Evolutionary conservation across 2,888 invertebrate species (phyloP), one percentile per base, ranked within the genome.

Genomic region (Nymphalis urticae): DNA sequence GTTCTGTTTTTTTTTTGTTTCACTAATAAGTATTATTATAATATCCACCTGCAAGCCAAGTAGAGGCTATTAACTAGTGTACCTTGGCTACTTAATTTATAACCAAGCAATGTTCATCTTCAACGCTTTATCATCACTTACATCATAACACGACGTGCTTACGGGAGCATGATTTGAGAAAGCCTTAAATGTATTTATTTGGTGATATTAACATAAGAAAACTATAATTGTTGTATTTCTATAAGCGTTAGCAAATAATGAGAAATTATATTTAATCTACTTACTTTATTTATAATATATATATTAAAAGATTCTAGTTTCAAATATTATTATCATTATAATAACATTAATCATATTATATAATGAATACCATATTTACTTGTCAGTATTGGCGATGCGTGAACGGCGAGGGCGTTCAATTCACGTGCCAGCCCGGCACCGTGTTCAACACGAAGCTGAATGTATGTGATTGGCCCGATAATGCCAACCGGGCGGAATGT

Each of bases 301-400:
- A 42, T 42, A 0, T 2, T 42, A 42, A 13, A 13, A 13, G 42
- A 42, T 42, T 42, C 10, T 42, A 42, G 42, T 42, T 42, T 42
- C 42, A 42, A 13, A 42, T 42, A 13, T 42, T 42, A 42, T 42
- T 42, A 42, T 2, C 2, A 42, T 42, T 42, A 42, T 42, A 42
- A 2, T 13, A 42, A 42, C 42, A 42, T 42, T 42, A 42, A 42
- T 42, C 13, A 42, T 4, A 58, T 36, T 5, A n/a, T 32, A 47
- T 42, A 16, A 60, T 47, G 16, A 13, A 32, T 54, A 48, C 48
- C n/a, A 51, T 19, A 72, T 73, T 75, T 76, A 64, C 48, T 75
- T 81, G 80, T 62, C 88, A 97, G 97, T 98, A 97, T 80, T 97
- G 96, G 91, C 95, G 97, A 71, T 98, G 98, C 82, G 96, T 96